Evolutionary conservation across 2,797 vertebrate genomes (phyloP), one percentile per base, ranked within the genome.

Genomic region (Geotria australis): DNA sequence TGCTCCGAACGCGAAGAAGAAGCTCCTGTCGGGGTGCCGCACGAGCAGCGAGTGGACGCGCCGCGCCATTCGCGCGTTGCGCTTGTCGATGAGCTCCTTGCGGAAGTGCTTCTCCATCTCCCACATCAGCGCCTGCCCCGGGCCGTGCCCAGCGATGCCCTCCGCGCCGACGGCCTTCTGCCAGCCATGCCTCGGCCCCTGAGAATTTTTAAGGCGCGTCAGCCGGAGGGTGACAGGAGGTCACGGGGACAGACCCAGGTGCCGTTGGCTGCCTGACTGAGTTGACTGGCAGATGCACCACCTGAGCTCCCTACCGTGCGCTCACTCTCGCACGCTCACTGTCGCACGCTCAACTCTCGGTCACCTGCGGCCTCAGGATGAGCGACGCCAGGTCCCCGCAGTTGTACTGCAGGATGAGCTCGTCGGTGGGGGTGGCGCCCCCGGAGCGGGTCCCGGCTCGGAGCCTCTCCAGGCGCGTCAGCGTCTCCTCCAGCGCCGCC

Each of bases 1-100:
- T 78, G 86, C 89, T 65, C 89, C 89, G 47, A 98, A 98, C 58
- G 89, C 88, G 59, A 98, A 98, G 67, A 98, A 98, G 73, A 76
- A 93, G 45, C 76, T 84, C 72, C 83, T 85, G 66, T 82, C 76
- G 46, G 77, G 72, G 2, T 80, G 93, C 59, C 79, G 77, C 64
- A 74, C 79, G 64, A 98, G 67, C 58, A 98, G 74, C 0, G 77
- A 64, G 58, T 88, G 83, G 65, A 98, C 83, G 2, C 89, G 76
- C 59, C 67, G 79, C 2, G 84, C 89, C 86, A 98, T 98, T 57
- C 89, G 74, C 67, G 93, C 84, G 1, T 98, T 98, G 60, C 89
- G 79, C 69, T 96, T 98, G 72, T 93, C 88, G 74, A 98, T 94
- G 66, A 98, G 83, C 65, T 98, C 88, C 67, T 82, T 85, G 48